Evolutionary conservation across 2,113 vertebrate genomes (phyloP).

Genomic region (Progne subis): DNA sequence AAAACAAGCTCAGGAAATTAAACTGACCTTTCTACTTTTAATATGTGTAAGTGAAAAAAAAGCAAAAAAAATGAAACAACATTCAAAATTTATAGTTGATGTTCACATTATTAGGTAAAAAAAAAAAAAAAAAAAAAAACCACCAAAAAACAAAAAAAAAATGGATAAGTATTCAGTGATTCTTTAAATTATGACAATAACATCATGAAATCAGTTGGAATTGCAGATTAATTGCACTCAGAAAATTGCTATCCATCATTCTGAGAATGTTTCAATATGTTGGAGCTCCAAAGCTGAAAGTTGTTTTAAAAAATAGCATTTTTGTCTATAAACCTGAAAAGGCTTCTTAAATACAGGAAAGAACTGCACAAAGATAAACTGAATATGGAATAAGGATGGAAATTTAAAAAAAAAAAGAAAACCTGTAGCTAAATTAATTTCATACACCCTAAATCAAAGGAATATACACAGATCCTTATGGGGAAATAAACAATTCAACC

Average conservation of each 20-base stretch:
- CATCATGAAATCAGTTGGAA: neutral
- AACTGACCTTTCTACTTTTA: neutral
- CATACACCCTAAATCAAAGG: neutral
- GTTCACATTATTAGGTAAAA: neutral
- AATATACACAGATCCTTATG: neutral
- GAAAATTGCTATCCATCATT: neutral
- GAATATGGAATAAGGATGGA: neutral
- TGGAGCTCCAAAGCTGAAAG: neutral
- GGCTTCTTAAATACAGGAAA: neutral
- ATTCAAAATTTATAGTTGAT: neutral
- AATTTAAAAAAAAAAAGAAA: neutral
- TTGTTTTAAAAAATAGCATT: neutral
- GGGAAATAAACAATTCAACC: neutral
- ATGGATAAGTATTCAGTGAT: neutral
- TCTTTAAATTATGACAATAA: neutral
- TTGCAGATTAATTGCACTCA: neutral
- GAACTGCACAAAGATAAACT: neutral
- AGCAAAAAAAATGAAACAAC: accelerated
- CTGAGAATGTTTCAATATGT: neutral
- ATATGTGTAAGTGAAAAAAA: neutral
- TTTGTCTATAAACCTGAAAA: neutral
- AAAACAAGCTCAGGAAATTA: neutral
- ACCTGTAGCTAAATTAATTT: neutral
- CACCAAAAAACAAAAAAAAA: too few relatives aligned
- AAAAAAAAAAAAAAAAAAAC: slow-evolving; percentile 1